Conservation (phyloP, 2,113 vertebrate species). For the Reinhardtius hippoglossoides region DNA sequence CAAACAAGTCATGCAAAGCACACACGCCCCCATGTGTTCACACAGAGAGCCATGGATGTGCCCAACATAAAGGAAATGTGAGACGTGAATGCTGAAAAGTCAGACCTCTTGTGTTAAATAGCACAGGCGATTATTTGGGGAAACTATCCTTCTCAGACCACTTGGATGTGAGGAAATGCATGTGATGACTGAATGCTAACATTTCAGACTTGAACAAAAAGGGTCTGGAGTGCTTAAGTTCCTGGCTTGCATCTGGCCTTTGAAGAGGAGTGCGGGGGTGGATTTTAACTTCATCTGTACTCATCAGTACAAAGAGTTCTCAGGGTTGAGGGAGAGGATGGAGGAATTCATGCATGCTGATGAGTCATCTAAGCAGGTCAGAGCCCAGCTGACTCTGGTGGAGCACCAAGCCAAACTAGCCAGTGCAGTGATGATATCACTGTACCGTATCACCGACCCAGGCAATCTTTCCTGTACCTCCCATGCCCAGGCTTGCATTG, state of each 20-base stretch:
- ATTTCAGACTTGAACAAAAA: constrained; percentile 39
- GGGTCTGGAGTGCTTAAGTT: constrained; percentile 34
- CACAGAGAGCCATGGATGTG: constrained; percentile 36
- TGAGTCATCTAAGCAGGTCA: constrained; percentile 73
- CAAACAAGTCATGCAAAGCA: constrained; percentile 71
- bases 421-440: constrained; percentile 40
- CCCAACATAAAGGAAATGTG: constrained; percentile 52
- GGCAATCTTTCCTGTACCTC: constrained; percentile 27
- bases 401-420: constrained; percentile 38
- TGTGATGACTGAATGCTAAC: constrained; percentile 21
- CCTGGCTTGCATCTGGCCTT: constrained; percentile 53
- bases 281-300: constrained; percentile 63
- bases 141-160: constrained; percentile 17
- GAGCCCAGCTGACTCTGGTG: constrained; percentile 60
- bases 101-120: constrained; percentile 39
- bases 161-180: constrained; percentile 23
- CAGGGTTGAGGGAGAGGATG: constrained; percentile 46
- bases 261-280: constrained; percentile 43
- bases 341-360: constrained; percentile 62
- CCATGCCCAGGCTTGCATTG: constrained; percentile 40
- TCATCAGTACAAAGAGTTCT: constrained; percentile 70
- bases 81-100: constrained; percentile 48
- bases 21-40: constrained; percentile 41
- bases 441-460: constrained; percentile 22
- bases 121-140: constrained; percentile 19